These are phyloP conservation scores for Leptinotarsa juncta DNA, from an alignment of 2,888 invertebrate species.

Conservation along the genomic window DNA sequence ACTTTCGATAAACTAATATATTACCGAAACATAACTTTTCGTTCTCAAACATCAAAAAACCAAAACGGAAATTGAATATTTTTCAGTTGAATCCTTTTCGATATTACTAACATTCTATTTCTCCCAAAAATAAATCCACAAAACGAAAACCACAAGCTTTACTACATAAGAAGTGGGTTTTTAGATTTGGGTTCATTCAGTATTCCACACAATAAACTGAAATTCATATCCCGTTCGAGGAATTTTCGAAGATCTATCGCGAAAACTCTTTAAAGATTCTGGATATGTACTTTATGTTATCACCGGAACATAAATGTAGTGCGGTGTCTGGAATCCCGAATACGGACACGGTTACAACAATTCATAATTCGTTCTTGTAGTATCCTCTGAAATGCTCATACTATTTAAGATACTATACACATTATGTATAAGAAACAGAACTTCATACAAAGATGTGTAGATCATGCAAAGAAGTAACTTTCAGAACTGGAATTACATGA, in stretches of 20 bases:
- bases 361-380: neutral
- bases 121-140: constrained; percentile 38
- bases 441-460: too few relatives aligned
- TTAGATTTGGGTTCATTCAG: constrained; percentile 43
- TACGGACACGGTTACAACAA: neutral
- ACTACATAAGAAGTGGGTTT: constrained; percentile 41
- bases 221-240: constrained; percentile 50
- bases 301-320: constrained; percentile 50
- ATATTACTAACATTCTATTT: constrained; percentile 41
- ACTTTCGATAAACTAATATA: too few relatives aligned
- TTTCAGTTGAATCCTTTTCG: constrained; percentile 35
- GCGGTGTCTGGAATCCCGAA: constrained; percentile 4
- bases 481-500: too few relatives aligned
- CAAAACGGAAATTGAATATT: constrained; percentile 39
- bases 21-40: neutral
- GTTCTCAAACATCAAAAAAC: constrained; percentile 30
- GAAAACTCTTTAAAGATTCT: constrained; percentile 47
- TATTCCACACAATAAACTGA: constrained; percentile 46
- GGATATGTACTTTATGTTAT: constrained; percentile 51
- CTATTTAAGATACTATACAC: too few relatives aligned
- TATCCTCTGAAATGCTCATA: neutral
- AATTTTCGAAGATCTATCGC: constrained; percentile 40
- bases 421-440: neutral
- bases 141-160: constrained; percentile 39
- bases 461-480: too few relatives aligned